Evolutionary conservation across 2,113 vertebrate genomes (phyloP).

Genomic region (Desmodus rotundus): DNA sequence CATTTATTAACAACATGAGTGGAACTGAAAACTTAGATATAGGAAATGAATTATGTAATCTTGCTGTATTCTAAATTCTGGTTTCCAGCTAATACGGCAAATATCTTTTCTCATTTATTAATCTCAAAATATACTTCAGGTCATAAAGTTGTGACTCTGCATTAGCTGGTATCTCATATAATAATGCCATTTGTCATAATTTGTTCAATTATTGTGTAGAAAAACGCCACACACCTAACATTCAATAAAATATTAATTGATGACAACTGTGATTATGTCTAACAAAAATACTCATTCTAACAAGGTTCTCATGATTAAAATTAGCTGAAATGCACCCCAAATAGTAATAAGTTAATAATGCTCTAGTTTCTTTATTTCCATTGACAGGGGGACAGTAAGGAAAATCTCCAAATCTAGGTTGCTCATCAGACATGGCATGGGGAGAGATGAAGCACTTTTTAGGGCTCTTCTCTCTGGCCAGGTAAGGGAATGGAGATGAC

Average conservation of each 20-base stretch:
- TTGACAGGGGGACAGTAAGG: neutral
- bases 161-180: neutral
- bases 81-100: neutral
- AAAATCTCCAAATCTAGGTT: neutral
- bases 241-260: neutral
- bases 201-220: neutral
- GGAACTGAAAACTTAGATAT: neutral
- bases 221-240: neutral
- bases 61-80: neutral
- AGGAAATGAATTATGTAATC: neutral
- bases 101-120: neutral
- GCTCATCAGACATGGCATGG: neutral
- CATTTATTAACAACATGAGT: neutral
- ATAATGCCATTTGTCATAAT: constrained; percentile 35
- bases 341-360: neutral
- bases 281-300: neutral
- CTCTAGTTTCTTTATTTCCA: neutral
- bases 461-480: neutral
- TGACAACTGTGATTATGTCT: neutral
- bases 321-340: neutral
- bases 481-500: neutral
- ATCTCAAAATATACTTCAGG: neutral
- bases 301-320: neutral
- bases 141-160: neutral
- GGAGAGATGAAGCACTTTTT: neutral